phyloP scores from a whole-genome alignment of 2,888 invertebrate genomes.

The Cryptophagus acutangulus region DNA sequence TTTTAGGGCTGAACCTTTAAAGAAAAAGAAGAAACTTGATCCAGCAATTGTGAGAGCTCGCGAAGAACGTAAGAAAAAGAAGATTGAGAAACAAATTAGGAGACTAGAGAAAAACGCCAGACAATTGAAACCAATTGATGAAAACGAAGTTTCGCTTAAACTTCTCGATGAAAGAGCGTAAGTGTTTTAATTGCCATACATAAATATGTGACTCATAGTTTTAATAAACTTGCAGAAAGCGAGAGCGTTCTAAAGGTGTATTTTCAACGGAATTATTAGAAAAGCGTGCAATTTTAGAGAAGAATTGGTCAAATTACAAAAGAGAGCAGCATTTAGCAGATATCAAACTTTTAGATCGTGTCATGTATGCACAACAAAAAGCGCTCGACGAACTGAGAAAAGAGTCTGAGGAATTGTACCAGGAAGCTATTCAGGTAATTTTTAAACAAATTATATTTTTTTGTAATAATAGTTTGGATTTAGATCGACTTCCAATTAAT shows the following conservation, averaged over 20 bases:
- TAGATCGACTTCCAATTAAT: conserved; percentile 69
- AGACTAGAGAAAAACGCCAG: conserved; percentile 73
- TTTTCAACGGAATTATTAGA: conserved; percentile 59
- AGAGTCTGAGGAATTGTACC: conserved; percentile 82
- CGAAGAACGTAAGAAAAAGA: conserved; percentile 76
- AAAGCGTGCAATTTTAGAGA: conserved; percentile 59
- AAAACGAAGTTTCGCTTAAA: conserved; percentile 69
- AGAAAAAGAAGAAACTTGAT: conserved; percentile 83
- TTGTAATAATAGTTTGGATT: conserved; percentile 34
- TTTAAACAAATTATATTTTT: conserved; percentile 5
- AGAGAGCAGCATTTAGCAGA: conserved; percentile 59
- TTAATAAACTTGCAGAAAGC: conserved; percentile 44
- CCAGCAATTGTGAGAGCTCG: conserved; percentile 73
- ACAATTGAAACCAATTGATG: conserved; percentile 86
- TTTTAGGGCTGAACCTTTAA: conserved; percentile 81
- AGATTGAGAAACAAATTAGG: conserved; percentile 82
- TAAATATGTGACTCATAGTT: not conserved
- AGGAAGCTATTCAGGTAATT: conserved; percentile 73
- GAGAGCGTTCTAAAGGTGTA: conserved; percentile 50
- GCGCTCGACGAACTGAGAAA: conserved; percentile 75
- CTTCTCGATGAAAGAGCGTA: conserved; percentile 64
- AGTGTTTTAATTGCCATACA: conserved; percentile 24
- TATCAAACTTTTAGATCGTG: conserved; percentile 62
- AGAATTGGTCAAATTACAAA: conserved; percentile 73
- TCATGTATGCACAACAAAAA: conserved; percentile 64